Evolutionary conservation across 2,888 invertebrate species (phyloP).

Genomic region (Drosophila yooni): DNA sequence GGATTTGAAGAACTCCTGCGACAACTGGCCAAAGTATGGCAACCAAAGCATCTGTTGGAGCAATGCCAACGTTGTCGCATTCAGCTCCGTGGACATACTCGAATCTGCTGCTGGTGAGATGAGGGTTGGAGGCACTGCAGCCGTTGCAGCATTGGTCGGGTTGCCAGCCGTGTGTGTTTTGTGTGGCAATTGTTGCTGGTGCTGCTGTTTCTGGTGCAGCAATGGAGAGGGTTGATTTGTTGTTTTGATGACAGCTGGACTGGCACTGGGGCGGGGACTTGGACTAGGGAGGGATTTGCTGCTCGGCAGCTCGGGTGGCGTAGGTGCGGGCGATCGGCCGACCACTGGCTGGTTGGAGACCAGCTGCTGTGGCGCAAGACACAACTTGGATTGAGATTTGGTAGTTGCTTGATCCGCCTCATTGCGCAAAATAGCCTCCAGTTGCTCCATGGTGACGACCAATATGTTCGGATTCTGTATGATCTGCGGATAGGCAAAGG

Average conservation of each 20-base stretch:
- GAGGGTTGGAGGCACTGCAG: conserved; percentile 18
- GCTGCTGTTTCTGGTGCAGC: conserved; percentile 2
- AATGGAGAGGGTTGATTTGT: background rate
- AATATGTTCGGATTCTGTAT: conserved; percentile 92
- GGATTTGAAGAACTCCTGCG: conserved; percentile 86
- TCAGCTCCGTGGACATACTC: conserved; percentile 88
- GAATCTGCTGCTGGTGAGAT: conserved; percentile 64
- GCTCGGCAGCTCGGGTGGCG: conserved; percentile 21
- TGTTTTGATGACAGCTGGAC: conserved; percentile 2
- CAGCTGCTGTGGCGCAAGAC: background rate
- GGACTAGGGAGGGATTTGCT: conserved; percentile 22
- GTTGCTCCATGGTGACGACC: conserved; percentile 90
- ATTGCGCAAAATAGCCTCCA: conserved; percentile 88
- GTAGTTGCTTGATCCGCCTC: conserved; percentile 83
- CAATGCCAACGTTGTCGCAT: conserved; percentile 89
- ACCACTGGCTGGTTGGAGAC: background rate
- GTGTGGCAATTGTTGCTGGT: conserved; percentile 16
- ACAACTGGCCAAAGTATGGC: conserved; percentile 86
- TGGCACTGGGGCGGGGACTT: conserved; percentile 29
- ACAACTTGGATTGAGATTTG: conserved; percentile 20
- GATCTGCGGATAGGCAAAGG: conserved; percentile 89
- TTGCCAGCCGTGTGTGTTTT: conserved; percentile 53
- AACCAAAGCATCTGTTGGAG: conserved; percentile 91
- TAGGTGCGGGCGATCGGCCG: conserved; percentile 9
- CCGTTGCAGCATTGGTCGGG: conserved; percentile 26